Conservation (phyloP, 2,113 vertebrate species). For the Acanthisitta chloris region DNA sequence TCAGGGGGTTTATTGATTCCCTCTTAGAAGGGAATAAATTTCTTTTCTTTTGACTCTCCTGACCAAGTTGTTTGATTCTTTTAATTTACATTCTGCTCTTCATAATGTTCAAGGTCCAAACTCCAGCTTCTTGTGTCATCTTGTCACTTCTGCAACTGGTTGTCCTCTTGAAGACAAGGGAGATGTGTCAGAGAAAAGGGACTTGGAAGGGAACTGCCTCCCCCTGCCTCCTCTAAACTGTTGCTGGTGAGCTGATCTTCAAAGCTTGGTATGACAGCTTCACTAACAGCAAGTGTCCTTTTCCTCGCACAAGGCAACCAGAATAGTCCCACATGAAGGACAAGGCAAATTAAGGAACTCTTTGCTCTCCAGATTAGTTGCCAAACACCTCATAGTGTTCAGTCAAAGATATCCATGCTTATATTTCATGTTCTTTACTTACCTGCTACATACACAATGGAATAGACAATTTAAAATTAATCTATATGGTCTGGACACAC, state of each 20-base stretch:
- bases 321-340: background rate
- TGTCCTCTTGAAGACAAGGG: background rate
- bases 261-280: background rate
- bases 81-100: background rate
- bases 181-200: background rate
- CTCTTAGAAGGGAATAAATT: background rate
- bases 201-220: background rate
- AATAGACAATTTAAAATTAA: background rate
- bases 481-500: background rate
- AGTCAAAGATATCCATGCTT: background rate
- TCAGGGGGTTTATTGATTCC: background rate
- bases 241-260: background rate
- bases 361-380: background rate
- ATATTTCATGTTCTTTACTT: background rate
- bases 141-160: background rate
- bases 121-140: background rate
- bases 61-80: background rate
- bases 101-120: background rate
- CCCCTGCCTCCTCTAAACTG: rapidly evolving
- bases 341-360: background rate
- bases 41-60: background rate
- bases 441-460: background rate
- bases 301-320: background rate
- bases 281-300: background rate
- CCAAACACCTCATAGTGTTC: background rate